Evolutionary conservation across 2,113 vertebrate genomes (phyloP).

Genomic region (Eulacestoma nigropectus): DNA sequence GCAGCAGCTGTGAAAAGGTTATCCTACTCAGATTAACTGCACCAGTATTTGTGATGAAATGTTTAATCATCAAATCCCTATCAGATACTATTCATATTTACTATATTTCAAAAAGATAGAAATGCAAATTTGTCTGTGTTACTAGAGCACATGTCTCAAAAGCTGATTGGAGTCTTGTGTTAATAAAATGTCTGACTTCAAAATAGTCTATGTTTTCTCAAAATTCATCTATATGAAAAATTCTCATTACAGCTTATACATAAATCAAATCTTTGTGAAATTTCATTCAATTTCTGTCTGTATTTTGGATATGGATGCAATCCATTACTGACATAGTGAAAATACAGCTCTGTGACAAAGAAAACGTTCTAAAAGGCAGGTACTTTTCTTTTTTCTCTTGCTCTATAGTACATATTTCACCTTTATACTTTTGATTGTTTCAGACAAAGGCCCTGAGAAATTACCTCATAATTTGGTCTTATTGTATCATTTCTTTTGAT

Average conservation of each 20-base stretch:
- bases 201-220: not conserved
- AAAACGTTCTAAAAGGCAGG: not conserved
- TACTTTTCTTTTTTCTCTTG: not conserved
- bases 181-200: slow-evolving; percentile 19
- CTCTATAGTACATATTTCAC: not conserved
- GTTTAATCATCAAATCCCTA: not conserved
- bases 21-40: not conserved
- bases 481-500: not conserved
- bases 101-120: not conserved
- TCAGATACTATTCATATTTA: not conserved
- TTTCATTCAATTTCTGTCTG: not conserved
- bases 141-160: not conserved
- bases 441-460: not conserved
- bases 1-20: slow-evolving; percentile 45
- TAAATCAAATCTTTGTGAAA: slow-evolving; percentile 25
- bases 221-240: not conserved
- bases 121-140: not conserved
- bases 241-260: slow-evolving; percentile 13
- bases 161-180: not conserved
- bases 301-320: not conserved
- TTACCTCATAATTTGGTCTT: not conserved
- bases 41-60: not conserved
- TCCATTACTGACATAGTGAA: not conserved
- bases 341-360: not conserved
- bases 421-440: not conserved